Conservation (phyloP, 2,888 invertebrate species). For the Perizoma flavofasciatum region DNA sequence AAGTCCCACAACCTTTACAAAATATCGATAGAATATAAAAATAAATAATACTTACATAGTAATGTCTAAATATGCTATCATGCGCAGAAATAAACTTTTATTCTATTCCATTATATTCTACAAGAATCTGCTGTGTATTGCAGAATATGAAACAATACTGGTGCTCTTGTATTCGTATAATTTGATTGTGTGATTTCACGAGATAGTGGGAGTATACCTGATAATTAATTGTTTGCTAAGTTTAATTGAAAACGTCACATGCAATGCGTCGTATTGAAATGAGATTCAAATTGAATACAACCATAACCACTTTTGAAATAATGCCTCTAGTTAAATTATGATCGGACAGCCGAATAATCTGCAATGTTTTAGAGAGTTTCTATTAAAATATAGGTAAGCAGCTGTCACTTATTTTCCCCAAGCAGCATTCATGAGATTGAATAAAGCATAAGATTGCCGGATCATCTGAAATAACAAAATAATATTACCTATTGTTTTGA, state of each 20-base stretch:
- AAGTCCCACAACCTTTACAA: no score
- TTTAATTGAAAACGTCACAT: slow-evolving; percentile 33
- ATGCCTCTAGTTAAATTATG: background rate
- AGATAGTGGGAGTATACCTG: slow-evolving; percentile 3
- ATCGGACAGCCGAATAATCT: background rate
- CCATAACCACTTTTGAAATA: slow-evolving; percentile 4
- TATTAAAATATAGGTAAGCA: no score
- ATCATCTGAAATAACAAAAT: slow-evolving; percentile 56
- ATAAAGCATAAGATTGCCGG: slow-evolving; percentile 59
- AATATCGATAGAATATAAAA: no score
- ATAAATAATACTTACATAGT: no score
- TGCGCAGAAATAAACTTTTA: no score
- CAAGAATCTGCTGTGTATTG: background rate
- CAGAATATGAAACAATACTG: slow-evolving; percentile 2
- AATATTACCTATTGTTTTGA: slow-evolving; percentile 15
- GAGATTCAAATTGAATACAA: slow-evolving; percentile 7
- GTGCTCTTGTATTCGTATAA: background rate
- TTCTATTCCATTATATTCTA: background rate
- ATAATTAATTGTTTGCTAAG: slow-evolving; percentile 24
- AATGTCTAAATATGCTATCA: no score
- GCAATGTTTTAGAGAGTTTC: background rate
- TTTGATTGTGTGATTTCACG: slow-evolving; percentile 11
- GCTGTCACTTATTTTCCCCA: slow-evolving; percentile 35
- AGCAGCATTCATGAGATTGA: slow-evolving; percentile 65
- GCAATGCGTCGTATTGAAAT: slow-evolving; percentile 17